Conservation (phyloP, 2,888 invertebrate species). For the Eristalis intricaria region DNA sequence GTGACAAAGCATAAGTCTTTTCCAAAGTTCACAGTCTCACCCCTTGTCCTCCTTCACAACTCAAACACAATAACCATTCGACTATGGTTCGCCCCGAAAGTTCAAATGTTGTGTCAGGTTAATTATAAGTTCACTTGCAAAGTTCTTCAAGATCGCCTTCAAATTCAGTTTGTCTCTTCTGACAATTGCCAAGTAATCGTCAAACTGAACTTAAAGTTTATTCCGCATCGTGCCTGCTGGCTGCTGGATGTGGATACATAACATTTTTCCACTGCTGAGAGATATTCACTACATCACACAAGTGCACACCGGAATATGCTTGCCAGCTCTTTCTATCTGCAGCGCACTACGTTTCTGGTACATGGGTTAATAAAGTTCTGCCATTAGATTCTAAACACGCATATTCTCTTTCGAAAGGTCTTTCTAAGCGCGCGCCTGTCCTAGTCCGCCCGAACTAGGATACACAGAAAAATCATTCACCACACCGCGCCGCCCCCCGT, state of each 20-base stretch:
- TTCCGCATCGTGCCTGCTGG: neutral
- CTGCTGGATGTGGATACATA: neutral
- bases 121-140: neutral
- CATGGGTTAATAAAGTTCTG: slow-evolving; percentile 49
- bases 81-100: neutral
- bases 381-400: slow-evolving; percentile 53
- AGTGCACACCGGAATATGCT: slow-evolving; percentile 13
- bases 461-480: slow-evolving; percentile 22
- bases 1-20: no score
- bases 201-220: neutral
- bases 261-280: neutral
- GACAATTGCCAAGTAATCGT: neutral
- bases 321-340: slow-evolving; percentile 48
- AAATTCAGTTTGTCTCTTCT: neutral
- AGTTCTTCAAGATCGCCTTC: neutral
- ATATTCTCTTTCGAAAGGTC: slow-evolving; percentile 54
- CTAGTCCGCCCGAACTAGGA: slow-evolving; percentile 4
- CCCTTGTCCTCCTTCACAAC: neutral
- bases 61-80: neutral
- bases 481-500: neutral
- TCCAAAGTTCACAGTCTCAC: neutral
- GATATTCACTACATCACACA: slow-evolving; percentile 6
- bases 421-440: slow-evolving; percentile 50
- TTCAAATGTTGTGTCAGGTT: neutral
- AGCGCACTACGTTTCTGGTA: neutral